Evolutionary conservation across 2,888 invertebrate species (phyloP).

Genomic region (Andrena bucephala): DNA sequence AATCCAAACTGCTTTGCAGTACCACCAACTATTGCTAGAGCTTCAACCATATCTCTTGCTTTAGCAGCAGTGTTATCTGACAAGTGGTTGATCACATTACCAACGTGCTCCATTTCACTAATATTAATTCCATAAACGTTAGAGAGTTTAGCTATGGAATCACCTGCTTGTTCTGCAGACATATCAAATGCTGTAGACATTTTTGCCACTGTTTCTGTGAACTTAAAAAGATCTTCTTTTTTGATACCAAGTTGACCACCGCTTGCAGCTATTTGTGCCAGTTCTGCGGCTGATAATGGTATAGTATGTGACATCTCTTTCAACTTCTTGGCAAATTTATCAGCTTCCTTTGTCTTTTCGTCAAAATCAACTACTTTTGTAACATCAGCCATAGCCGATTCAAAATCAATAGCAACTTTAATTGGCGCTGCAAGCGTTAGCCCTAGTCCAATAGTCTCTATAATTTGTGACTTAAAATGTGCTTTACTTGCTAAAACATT

Average conservation of each 20-base stretch:
- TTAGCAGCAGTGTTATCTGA: conserved; percentile 45
- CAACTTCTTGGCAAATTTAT: not conserved
- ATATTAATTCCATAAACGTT: not conserved
- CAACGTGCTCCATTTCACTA: not conserved
- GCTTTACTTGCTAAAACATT: not conserved
- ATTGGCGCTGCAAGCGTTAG: not conserved
- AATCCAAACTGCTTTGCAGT: not conserved
- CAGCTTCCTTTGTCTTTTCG: not conserved
- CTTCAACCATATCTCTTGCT: conserved; percentile 39
- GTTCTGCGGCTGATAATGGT: conserved; percentile 28
- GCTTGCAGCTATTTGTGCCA: conserved; percentile 46
- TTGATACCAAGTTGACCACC: conserved; percentile 43
- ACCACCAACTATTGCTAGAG: conserved; percentile 34
- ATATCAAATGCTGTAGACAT: conserved; percentile 38
- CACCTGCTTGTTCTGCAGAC: conserved; percentile 37
- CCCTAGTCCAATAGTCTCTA: not conserved
- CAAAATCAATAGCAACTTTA: not conserved
- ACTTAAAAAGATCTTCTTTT: not conserved
- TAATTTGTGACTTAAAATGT: not conserved
- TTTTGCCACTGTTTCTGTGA: not conserved
- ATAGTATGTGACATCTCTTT: not conserved
- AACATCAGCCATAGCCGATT: not conserved
- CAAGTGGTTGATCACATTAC: conserved; percentile 9
- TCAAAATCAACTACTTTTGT: not conserved
- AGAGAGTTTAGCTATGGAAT: conserved; percentile 28